Evolutionary conservation across 2,888 invertebrate genomes (phyloP), one percentile per base, ranked within the genome.

Genomic region (Liopterus haemorrhoidalis): DNA sequence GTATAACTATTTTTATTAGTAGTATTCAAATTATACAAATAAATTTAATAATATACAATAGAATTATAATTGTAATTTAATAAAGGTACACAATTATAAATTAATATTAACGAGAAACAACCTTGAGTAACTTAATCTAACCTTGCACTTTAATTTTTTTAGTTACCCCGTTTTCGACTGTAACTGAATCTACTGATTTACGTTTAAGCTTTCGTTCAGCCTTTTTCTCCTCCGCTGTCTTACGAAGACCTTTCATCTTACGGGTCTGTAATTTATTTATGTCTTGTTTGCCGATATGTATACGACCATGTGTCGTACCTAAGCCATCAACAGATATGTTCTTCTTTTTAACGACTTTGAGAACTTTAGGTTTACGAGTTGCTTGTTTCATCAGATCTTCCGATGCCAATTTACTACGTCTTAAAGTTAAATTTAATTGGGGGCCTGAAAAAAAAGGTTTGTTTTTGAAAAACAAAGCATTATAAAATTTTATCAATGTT

Each of bases 221-320:
- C 55, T 81, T 83, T 56, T 71, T 79, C 58, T 87, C 86, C 47
- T 78, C 76, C 0, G 77, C 67, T 0, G 82, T 78, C 65, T 87
- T 88, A 58, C 81, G 83, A 38, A 93, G 70, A 25, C 89, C 93
- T 68, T 91, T 92, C 79, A 92, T 85, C 67, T 91, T 92, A 49
- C 92, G 78, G 2, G 91, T 92, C 65, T 95, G 94, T 50, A 96
- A 70, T 53, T 79, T 82, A 40, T 77, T 73, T 21, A 95, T 75
- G 58, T 91, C 82, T 62, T 97, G 97, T 57, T 82, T 82, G 54
- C 89, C 88, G 73, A 99, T 79, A 68, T 99, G 99, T 45, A 99
- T 81, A 39, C 93, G 82, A 28, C 94, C 97, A 60, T 89, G 75
- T 57, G 83, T 89, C 5, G 85, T 85, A 41, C 96, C 97, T 60